Conservation (phyloP, 2,888 invertebrate species). For the Ptilodon capucinus region DNA sequence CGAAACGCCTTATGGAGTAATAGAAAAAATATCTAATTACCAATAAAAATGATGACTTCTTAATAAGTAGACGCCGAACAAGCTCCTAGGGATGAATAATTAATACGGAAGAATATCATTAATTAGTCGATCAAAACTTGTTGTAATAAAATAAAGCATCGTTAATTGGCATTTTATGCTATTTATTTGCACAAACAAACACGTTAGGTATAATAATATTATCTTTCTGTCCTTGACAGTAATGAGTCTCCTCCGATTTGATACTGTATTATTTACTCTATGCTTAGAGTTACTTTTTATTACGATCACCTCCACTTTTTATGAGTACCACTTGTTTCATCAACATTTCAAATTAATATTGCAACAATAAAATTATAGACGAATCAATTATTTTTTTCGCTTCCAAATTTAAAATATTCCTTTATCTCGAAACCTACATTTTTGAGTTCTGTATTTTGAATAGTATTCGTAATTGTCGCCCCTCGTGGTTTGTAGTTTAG, state of each 20-base stretch:
- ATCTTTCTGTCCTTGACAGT: background rate
- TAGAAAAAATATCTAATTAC: too few relatives aligned
- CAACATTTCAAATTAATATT: too few relatives aligned
- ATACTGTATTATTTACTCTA: background rate
- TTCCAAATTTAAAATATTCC: too few relatives aligned
- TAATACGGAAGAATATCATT: background rate
- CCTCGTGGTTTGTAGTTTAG: too few relatives aligned
- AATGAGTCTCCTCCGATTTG: background rate
- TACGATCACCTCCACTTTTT: background rate
- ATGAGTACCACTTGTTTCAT: too few relatives aligned
- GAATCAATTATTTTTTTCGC: too few relatives aligned
- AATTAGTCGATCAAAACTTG: slow-evolving; percentile 1
- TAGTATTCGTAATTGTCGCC: too few relatives aligned
- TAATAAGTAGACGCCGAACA: background rate
- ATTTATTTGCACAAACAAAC: background rate
- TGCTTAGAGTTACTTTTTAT: background rate
- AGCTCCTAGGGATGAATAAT: background rate
- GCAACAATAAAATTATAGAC: too few relatives aligned
- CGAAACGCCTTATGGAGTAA: too few relatives aligned
- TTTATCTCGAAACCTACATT: too few relatives aligned
- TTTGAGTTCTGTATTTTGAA: too few relatives aligned
- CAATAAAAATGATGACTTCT: background rate
- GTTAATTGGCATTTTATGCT: background rate
- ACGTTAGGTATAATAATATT: background rate
- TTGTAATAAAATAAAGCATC: background rate